phyloP scores from a whole-genome alignment of 1,140 invertebrate genomes.

The Saccostrea echinata region DNA sequence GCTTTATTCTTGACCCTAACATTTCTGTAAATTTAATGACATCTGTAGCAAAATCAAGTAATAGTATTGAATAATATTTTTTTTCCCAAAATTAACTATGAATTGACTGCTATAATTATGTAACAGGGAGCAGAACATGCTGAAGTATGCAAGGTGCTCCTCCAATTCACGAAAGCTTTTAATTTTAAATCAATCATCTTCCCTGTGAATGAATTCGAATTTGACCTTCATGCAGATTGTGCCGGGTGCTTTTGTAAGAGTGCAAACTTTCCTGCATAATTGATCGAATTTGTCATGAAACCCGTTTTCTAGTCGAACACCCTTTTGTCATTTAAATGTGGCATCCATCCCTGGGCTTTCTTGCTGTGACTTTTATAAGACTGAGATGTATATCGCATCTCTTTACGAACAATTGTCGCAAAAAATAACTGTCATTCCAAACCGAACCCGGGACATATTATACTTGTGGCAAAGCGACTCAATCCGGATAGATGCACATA shows the following conservation, averaged over 20 bases:
- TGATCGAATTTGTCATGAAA: constrained; percentile 7
- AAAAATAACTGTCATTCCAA: not conserved
- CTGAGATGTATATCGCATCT: constrained; percentile 9
- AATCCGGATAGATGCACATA: not conserved
- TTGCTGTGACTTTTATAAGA: constrained; percentile 15
- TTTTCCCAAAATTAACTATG: too few relatives aligned
- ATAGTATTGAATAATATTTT: too few relatives aligned
- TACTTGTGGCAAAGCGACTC: not conserved
- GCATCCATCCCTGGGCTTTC: not conserved
- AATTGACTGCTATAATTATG: not conserved
- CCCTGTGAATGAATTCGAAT: not conserved
- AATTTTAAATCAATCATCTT: constrained; percentile 1
- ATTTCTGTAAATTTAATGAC: too few relatives aligned
- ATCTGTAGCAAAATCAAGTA: too few relatives aligned
- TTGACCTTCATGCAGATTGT: not conserved
- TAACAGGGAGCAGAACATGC: not conserved
- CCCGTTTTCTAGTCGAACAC: not conserved
- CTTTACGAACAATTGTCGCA: constrained; percentile 17
- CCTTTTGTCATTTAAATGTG: constrained; percentile 27
- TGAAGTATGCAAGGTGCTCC: not conserved
- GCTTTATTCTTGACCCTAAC: too few relatives aligned
- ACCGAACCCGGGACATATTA: not conserved
- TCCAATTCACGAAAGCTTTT: not conserved
- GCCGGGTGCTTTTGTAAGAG: not conserved
- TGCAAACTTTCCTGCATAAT: constrained; percentile 31